phyloP scores from a whole-genome alignment of 2,797 vertebrate species.

The Ctenosaura bakeri region DNA sequence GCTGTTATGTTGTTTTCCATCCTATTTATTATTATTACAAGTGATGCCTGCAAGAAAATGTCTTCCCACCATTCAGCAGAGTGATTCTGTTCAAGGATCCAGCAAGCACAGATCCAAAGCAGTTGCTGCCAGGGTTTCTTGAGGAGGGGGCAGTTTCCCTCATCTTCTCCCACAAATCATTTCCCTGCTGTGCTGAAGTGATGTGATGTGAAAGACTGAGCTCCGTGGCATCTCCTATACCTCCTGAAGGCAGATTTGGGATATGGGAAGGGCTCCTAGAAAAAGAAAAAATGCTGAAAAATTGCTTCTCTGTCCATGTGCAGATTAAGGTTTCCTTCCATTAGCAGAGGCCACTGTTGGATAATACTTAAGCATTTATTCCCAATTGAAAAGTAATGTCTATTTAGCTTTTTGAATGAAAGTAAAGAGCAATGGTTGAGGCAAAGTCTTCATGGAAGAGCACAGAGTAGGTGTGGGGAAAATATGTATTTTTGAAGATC shows the following conservation, averaged over 20 bases:
- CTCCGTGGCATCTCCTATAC: not conserved
- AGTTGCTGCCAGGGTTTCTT: not conserved
- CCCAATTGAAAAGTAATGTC: not conserved
- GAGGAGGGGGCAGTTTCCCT: no score
- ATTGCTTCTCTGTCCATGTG: not conserved
- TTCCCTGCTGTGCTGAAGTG: not conserved
- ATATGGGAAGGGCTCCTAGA: not conserved
- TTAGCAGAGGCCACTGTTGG: not conserved
- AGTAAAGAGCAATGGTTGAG: not conserved
- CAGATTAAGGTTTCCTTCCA: not conserved
- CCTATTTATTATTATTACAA: constrained; percentile 6
- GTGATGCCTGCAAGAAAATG: not conserved
- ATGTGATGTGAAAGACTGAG: not conserved
- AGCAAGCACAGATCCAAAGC: not conserved
- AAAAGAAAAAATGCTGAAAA: not conserved
- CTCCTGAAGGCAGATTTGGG: not conserved
- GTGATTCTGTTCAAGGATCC: not conserved
- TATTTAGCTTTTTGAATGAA: not conserved
- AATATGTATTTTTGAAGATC: no score
- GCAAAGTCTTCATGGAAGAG: no score
- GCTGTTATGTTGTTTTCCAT: not conserved
- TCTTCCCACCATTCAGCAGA: not conserved
- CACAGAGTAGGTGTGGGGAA: no score
- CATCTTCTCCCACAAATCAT: no score
- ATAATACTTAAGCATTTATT: not conserved